Conservation (phyloP, 2,888 invertebrate genomes). For the Labia minor region DNA sequence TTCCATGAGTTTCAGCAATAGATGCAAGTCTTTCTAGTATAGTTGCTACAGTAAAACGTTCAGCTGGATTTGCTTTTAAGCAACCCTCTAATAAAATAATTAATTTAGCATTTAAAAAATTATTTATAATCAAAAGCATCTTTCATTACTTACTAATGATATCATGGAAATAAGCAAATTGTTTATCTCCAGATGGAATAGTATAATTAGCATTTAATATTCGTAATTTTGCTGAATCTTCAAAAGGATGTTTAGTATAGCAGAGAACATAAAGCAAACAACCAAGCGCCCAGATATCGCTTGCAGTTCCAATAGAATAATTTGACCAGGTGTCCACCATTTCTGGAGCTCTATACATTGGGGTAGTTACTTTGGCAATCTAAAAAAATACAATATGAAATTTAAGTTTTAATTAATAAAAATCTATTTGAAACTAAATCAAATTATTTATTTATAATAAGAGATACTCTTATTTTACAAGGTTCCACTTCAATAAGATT, state of each 20-base stretch:
- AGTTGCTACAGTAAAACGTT: constrained; percentile 65
- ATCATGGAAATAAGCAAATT: constrained; percentile 76
- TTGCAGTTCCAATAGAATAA: constrained; percentile 76
- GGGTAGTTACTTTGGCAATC: constrained; percentile 70
- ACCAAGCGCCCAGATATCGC: constrained; percentile 95
- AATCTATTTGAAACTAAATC: not conserved
- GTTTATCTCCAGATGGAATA: constrained; percentile 67
- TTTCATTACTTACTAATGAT: constrained; percentile 66
- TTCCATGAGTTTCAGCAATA: constrained; percentile 73
- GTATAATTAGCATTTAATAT: constrained; percentile 94
- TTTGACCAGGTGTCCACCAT: constrained; percentile 98
- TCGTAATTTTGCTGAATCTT: constrained; percentile 84
- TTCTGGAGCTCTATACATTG: constrained; percentile 97
- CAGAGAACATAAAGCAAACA: constrained; percentile 88
- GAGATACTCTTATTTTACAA: too few species aligned
- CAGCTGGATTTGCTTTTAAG: constrained; percentile 68
- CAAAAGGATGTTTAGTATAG: constrained; percentile 91
- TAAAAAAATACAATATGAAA: too few species aligned
- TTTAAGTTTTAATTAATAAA: constrained; percentile 27
- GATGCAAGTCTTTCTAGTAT: constrained; percentile 78
- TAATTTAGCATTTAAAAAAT: constrained; percentile 16
- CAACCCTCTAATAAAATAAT: constrained; percentile 53
- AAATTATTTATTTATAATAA: too few species aligned
- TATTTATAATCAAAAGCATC: too few species aligned
- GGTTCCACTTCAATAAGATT: too few species aligned